Percentiles rank a stretch among this genome's conserved stretches.
Conservation (phyloP, 2,888 invertebrate genomes). For the Aricia artaxerxes region DNA sequence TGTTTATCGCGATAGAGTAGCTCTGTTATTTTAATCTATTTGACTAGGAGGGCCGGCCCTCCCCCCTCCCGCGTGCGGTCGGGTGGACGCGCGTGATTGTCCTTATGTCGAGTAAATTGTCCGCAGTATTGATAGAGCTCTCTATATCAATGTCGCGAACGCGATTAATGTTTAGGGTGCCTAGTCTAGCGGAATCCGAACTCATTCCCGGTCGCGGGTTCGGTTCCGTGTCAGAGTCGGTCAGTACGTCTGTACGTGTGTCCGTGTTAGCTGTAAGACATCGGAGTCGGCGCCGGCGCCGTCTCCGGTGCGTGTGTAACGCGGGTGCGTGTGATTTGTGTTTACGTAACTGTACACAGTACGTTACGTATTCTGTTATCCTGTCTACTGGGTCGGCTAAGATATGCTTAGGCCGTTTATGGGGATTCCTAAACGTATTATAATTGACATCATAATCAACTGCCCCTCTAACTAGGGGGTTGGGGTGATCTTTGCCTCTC, state of each 20-base stretch:
- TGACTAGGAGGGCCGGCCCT: no score
- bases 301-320: background rate
- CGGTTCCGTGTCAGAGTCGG: background rate
- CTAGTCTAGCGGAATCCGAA: background rate
- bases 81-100: no score
- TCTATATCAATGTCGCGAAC: background rate
- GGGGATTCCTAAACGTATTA: background rate
- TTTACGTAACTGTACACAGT: background rate
- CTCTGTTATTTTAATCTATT: no score
- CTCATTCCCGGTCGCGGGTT: background rate
- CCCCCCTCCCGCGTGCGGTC: no score
- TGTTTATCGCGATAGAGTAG: no score
- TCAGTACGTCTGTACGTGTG: background rate
- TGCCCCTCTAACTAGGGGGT: background rate
- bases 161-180: no score
- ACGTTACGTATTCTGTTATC: background rate
- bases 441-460: background rate
- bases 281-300: background rate
- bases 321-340: background rate
- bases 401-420: background rate
- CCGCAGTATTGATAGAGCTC: no score
- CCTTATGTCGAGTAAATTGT: no score
- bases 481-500: background rate
- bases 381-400: background rate
- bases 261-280: background rate